phyloP scores from a whole-genome alignment of 92 coral and sea anemone genomes.

The Epizoanthus ramosus region DNA sequence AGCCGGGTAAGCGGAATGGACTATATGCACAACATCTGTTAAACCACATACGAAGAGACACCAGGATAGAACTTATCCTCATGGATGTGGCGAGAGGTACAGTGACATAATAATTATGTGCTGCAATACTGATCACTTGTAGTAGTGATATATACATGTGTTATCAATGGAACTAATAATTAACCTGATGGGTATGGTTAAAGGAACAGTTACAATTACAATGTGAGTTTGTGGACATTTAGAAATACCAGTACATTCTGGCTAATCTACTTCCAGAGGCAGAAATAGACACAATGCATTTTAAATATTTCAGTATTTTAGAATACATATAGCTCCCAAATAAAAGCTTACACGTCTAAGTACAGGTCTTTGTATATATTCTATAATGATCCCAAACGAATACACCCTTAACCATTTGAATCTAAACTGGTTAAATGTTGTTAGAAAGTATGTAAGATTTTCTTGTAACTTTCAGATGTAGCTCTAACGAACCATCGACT shows the following conservation, averaged over 20 bases:
- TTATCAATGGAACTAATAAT: too few relatives aligned
- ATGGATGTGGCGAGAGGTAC: conserved; percentile 94
- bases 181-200: too few relatives aligned
- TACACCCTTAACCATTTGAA: neutral
- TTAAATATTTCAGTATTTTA: too few relatives aligned
- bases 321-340: too few relatives aligned
- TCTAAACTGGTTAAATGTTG: neutral
- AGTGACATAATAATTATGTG: neutral
- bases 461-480: conserved; percentile 62
- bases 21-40: conserved; percentile 83
- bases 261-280: too few relatives aligned
- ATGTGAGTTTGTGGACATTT: neutral
- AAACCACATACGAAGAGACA: conserved; percentile 63
- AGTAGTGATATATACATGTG: too few relatives aligned
- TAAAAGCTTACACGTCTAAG: too few relatives aligned
- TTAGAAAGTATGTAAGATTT: neutral
- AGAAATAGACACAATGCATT: too few relatives aligned
- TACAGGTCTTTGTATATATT: too few relatives aligned
- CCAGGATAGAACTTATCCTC: conserved; percentile 76
- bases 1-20: conserved; percentile 73
- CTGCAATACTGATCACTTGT: too few relatives aligned
- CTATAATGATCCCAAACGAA: too few relatives aligned
- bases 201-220: conserved; percentile 41
- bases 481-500: conserved; percentile 60
- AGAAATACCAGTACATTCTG: neutral